Base-by-base conservation (phyloP, 2,888 invertebrate genomes). In the Villa cingulata region DNA sequence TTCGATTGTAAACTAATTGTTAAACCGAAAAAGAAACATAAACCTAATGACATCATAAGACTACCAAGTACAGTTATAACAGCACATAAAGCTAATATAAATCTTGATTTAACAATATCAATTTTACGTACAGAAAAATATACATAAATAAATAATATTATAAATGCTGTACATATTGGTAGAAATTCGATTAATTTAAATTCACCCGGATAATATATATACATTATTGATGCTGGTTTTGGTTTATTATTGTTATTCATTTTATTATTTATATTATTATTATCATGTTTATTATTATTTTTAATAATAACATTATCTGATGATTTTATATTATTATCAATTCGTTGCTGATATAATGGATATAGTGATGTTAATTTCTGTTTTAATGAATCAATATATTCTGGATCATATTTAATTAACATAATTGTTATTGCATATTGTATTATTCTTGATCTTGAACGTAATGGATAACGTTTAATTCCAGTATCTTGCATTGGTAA, bases 81-180 rank as follows among this genome's bases (percentile, higher is more conserved):
- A 0, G 95, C 91, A 59, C 90, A 86, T 37, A 92, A 77, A 0
- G 97, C 94, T 62, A 98, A 77, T 20, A 70, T 48, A 15, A 70
- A 51, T 18, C 70, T 58, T 4, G 70, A 70, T 41, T 64, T 62
- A 43, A 70, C 66, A 3, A 68, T 60, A 51, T 69, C 95, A 51
- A 98, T 92, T 73, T 97, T 97, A 56, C 92, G 77, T 34, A 96
- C 87, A 20, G 92, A 94, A 66, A 94, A 96, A 63, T 95, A 95
- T 29, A 96, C 83, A 62, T 95, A 97, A 20, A 91, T 72, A 63
- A 95, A 92, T 29, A 96, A 72, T 16, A 90, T 75, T 3, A 88
- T 70, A 61, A 94, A 94, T 2, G 91, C 84, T 51, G 88, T 78
- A 19, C 82, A 76, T 10, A 96, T 71, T 0, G 94, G 94, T 27